A percentile compares a stretch with the other conserved stretches of the same genome.
Conservation (phyloP, 2,797 vertebrate species). For the Babyrousa celebensis region DNA sequence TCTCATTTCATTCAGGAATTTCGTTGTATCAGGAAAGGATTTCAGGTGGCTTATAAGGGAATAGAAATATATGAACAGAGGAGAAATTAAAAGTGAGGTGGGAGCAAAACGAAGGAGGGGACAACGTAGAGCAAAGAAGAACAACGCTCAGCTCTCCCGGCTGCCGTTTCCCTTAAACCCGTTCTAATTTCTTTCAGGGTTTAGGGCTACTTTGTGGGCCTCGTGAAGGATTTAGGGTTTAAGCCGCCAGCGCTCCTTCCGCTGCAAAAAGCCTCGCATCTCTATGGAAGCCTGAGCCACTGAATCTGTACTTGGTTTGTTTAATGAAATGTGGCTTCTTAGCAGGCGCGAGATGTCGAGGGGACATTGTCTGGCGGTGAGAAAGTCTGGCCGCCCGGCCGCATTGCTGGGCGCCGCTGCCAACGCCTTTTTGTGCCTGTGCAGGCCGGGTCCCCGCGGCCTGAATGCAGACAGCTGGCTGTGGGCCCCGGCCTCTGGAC, state of each 20-base stretch:
- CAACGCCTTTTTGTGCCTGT: neutral
- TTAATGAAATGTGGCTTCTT: neutral
- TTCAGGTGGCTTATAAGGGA: neutral
- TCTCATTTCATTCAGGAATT: neutral
- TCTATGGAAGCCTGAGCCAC: neutral
- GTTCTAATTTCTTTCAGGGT: neutral
- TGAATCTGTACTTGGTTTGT: no score
- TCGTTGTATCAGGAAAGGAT: neutral
- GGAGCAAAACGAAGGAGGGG: neutral
- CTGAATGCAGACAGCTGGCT: neutral
- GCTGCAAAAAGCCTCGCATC: neutral
- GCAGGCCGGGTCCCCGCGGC: rapidly evolving
- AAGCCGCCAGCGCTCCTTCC: neutral
- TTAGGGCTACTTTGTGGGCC: neutral
- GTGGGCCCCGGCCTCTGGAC: neutral
- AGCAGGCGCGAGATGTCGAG: rapidly evolving
- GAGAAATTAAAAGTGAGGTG: neutral
- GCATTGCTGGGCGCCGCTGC: rapidly evolving
- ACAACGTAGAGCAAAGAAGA: rapidly evolving
- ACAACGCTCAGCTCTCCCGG: rapidly evolving
- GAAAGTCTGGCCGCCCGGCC: neutral
- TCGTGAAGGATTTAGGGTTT: neutral
- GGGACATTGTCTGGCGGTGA: neutral
- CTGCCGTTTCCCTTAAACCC: neutral
- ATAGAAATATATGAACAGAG: neutral